Percentiles rank a stretch among this genome's conserved stretches.
Conservation (phyloP, 2,888 invertebrate species). For the Melanchra persicariae region DNA sequence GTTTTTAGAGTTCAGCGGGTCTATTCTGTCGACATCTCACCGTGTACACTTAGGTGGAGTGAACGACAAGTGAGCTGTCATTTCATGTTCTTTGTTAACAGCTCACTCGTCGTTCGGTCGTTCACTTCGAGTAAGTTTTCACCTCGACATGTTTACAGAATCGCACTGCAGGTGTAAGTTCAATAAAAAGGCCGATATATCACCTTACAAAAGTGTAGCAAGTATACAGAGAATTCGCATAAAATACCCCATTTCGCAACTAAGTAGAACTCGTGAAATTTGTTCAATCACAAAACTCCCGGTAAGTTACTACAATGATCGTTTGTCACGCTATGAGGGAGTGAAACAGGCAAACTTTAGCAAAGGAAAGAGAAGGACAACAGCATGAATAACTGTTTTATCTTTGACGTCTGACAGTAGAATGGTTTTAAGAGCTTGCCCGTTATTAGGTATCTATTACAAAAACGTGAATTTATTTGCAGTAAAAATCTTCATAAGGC, state of each 20-base stretch:
- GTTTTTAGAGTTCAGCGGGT: too few species aligned
- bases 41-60: too few species aligned
- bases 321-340: slow-evolving; percentile 78
- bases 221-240: slow-evolving; percentile 49
- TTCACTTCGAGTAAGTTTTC: too few species aligned
- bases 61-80: too few species aligned
- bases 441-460: slow-evolving; percentile 57
- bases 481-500: slow-evolving; percentile 49
- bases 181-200: slow-evolving; percentile 4
- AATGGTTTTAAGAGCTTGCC: slow-evolving; percentile 59
- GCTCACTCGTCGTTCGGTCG: too few species aligned
- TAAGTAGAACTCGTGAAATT: slow-evolving; percentile 73
- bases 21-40: too few species aligned
- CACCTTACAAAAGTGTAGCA: slow-evolving; percentile 33
- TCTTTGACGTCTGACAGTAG: slow-evolving; percentile 63
- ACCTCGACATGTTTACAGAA: too few species aligned
- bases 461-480: slow-evolving; percentile 61
- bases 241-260: slow-evolving; percentile 67
- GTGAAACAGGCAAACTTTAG: slow-evolving; percentile 50
- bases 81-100: too few species aligned
- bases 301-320: slow-evolving; percentile 69
- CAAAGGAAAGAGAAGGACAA: slow-evolving; percentile 64
- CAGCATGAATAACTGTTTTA: slow-evolving; percentile 71
- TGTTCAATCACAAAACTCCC: slow-evolving; percentile 75
- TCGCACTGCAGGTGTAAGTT: background rate